Evolutionary conservation across 1,140 invertebrate species (phyloP), one percentile per base, ranked within the genome.

Genomic region (Drosophila sechellia): DNA sequence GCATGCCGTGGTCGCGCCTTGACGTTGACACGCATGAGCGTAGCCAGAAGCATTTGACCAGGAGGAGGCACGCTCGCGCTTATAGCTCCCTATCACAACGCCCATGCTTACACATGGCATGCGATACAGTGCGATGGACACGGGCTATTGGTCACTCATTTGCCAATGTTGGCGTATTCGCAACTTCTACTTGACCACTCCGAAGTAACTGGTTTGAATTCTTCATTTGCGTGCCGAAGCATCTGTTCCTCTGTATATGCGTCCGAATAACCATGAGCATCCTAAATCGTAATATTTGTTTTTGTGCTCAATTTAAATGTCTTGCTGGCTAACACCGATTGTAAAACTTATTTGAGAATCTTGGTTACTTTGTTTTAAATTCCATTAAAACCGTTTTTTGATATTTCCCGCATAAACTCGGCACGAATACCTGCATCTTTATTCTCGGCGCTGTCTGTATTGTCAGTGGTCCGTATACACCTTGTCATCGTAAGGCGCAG

Each of bases 191-290:
- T 86, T 80, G 76, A 77, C 72, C 66, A 55, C 72, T 55, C 22
- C 49, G 46, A 49, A 35, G 53, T 56, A 86, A 86, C 83, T 76
- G 83, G 83, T 87, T 86, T 86, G 70, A 83, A 72, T 86, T 86
- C 76, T 60, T 84, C 58, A 87, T 89, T 87, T 90, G 85, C 84
- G 84, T 87, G 77, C 52, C 64, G 61, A 54, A 71, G 43, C 68
- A 71, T 71, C 68, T 71, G 68, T 37, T 56, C 35, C 20, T 11
- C 4, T 8, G 40, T 70, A 40, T 69, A 42, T 48, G 27, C 43
- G 15, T 3, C 20, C n/a, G 13, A 17, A 35, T 31, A 31, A 31
- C 31, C 31, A 31, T 8, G 31, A 31, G 31, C 8, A 31, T 31
- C 31, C 31, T 31, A 31, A 31, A 8, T 31, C 31, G 31, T 10